phyloP scores from a whole-genome alignment of 2,888 invertebrate genomes.

The Synanthedon formicaeformis region DNA sequence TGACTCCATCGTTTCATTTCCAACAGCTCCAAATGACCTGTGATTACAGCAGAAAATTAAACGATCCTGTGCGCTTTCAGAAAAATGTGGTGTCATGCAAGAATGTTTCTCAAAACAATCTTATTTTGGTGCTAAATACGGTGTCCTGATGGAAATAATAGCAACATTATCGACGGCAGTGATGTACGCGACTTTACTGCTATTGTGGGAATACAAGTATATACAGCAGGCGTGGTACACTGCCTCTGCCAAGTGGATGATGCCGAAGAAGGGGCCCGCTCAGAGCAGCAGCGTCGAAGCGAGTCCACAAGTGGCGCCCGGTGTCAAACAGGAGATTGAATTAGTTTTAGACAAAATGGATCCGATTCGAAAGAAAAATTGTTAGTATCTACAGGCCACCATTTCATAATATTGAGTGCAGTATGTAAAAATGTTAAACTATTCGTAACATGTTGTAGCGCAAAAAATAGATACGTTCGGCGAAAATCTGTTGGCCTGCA shows the following conservation, averaged over 20 bases:
- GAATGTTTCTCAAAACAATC: slow-evolving; percentile 32
- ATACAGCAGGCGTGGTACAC: slow-evolving; percentile 12
- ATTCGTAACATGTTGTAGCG: slow-evolving; percentile 10
- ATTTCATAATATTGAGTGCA: neutral
- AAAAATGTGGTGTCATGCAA: slow-evolving; percentile 49
- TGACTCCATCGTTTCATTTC: too few relatives aligned
- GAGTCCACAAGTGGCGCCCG: slow-evolving; percentile 7
- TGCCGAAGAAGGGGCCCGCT: too few relatives aligned
- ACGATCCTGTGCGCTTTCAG: slow-evolving; percentile 18
- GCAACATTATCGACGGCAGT: slow-evolving; percentile 25
- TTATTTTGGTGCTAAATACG: slow-evolving; percentile 25
- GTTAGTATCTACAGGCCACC: slow-evolving; percentile 13
- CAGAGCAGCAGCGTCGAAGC: too few relatives aligned
- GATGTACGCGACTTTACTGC: slow-evolving; percentile 24
- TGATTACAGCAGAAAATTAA: too few relatives aligned
- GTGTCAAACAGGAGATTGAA: slow-evolving; percentile 21
- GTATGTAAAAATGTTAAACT: neutral
- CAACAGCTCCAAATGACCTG: too few relatives aligned
- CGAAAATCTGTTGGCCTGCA: slow-evolving; percentile 31
- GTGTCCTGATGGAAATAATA: slow-evolving; percentile 30
- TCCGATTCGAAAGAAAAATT: slow-evolving; percentile 15
- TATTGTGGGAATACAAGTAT: slow-evolving; percentile 40
- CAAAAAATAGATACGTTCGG: slow-evolving; percentile 32
- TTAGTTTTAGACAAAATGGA: slow-evolving; percentile 24
- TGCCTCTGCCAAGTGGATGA: slow-evolving; percentile 9